Evolutionary conservation across 2,797 vertebrate species (phyloP).

Genomic region (Etheostoma nigrum): DNA sequence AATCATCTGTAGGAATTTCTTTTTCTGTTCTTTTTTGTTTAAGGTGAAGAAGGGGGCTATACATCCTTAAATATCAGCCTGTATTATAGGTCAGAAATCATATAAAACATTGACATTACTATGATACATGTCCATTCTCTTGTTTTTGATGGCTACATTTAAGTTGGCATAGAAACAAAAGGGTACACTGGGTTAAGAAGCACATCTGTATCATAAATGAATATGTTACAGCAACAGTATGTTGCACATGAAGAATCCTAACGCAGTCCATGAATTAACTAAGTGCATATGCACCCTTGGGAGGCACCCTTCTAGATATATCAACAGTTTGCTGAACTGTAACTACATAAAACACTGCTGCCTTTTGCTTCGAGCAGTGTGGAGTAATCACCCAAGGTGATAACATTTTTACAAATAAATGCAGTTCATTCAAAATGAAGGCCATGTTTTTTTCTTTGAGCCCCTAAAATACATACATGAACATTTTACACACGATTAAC

Average conservation of each 20-base stretch:
- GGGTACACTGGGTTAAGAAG: constrained; percentile 40
- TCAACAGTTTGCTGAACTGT: constrained; percentile 56
- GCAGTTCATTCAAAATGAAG: constrained; percentile 60
- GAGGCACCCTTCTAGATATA: constrained; percentile 49
- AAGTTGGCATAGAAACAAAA: constrained; percentile 55
- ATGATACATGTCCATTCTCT: constrained; percentile 56
- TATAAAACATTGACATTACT: constrained; percentile 72
- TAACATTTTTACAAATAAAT: constrained; percentile 81
- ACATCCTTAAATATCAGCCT: constrained; percentile 68
- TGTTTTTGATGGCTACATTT: constrained; percentile 60
- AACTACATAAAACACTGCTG: constrained; percentile 60
- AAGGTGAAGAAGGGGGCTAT: constrained; percentile 56
- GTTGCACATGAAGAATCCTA: constrained; percentile 43
- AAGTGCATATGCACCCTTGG: constrained; percentile 24
- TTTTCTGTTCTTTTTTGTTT: constrained; percentile 45
- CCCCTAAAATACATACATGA: neutral
- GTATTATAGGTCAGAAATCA: constrained; percentile 69
- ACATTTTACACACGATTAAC: neutral
- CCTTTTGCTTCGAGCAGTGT: constrained; percentile 69
- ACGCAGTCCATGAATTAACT: constrained; percentile 32
- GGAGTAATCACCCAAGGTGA: constrained; percentile 68
- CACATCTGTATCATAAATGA: constrained; percentile 49
- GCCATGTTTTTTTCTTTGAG: constrained; percentile 36
- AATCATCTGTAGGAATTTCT: constrained; percentile 48
- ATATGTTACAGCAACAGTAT: constrained; percentile 37